Conservation (phyloP, 2,888 invertebrate genomes). For the Oxystoma pomonae region DNA sequence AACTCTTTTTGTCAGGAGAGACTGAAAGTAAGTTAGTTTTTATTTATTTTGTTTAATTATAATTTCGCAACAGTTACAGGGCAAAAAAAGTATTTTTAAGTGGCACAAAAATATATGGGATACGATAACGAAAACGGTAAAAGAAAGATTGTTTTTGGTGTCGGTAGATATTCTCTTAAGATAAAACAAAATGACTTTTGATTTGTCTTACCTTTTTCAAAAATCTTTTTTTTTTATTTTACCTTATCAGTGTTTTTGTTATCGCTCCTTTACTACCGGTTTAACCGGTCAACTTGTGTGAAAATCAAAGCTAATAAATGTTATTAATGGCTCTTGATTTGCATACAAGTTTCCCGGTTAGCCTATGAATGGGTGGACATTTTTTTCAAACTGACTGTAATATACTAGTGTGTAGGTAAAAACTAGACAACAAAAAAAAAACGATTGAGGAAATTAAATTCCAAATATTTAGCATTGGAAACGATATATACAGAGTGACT, state of each 20-base stretch:
- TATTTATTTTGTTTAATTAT: slow-evolving; percentile 15
- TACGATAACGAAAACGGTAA: too few relatives aligned
- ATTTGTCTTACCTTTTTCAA: too few relatives aligned
- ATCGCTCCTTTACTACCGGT: too few relatives aligned
- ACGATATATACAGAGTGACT: neutral
- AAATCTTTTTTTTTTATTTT: too few relatives aligned
- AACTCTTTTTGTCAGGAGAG: slow-evolving; percentile 21
- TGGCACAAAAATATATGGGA: slow-evolving; percentile 6
- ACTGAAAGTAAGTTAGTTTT: slow-evolving; percentile 25
- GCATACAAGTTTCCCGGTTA: neutral
- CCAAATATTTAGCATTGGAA: neutral
- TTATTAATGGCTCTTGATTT: too few relatives aligned
- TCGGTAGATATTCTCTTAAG: too few relatives aligned
- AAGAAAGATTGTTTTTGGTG: too few relatives aligned
- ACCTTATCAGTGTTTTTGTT: too few relatives aligned
- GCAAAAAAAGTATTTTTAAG: slow-evolving; percentile 37
- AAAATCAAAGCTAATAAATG: too few relatives aligned
- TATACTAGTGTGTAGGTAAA: slow-evolving; percentile 17
- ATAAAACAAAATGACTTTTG: too few relatives aligned
- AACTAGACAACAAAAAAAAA: slow-evolving; percentile 12
- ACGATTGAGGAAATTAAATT: neutral
- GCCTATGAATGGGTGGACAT: neutral
- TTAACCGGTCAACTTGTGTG: too few relatives aligned
- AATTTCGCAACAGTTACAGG: slow-evolving; percentile 35
- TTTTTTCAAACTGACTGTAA: slow-evolving; percentile 11